These are phyloP conservation scores for Apamea epomidion DNA, from an alignment of 2,888 invertebrate genomes.

Conservation along the genomic window DNA sequence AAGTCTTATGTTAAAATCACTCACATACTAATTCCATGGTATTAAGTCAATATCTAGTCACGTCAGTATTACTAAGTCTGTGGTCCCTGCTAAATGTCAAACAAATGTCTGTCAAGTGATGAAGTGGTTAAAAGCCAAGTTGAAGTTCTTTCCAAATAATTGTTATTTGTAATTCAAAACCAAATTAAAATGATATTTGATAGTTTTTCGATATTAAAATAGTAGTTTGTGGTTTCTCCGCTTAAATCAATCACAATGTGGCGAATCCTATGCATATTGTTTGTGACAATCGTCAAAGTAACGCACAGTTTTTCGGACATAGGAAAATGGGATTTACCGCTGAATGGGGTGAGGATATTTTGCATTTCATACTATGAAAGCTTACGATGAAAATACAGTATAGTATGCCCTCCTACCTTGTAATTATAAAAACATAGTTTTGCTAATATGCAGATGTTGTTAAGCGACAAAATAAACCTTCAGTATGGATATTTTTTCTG, in stretches of 20 bases:
- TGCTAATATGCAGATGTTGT: constrained; percentile 5
- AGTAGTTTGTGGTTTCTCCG: constrained; percentile 61
- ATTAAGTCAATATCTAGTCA: too few species aligned
- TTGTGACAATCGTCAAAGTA: constrained; percentile 77
- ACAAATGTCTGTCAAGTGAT: constrained; percentile 56
- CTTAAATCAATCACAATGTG: constrained; percentile 75
- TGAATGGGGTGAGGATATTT: constrained; percentile 87
- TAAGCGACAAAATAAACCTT: background rate
- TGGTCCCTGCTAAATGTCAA: constrained; percentile 44
- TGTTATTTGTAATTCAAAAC: constrained; percentile 60
- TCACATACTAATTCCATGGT: too few species aligned
- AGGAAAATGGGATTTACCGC: constrained; percentile 92
- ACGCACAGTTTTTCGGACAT: constrained; percentile 90
- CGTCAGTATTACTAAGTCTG: background rate
- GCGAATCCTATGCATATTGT: constrained; percentile 76
- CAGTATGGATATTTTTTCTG: constrained; percentile 19
- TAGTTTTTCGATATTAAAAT: constrained; percentile 56
- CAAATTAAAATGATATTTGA: constrained; percentile 70
- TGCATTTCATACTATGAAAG: constrained; percentile 5
- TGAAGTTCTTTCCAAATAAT: constrained; percentile 43
- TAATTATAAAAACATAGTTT: background rate
- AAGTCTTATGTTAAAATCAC: too few species aligned
- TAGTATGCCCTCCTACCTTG: background rate
- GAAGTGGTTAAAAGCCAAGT: constrained; percentile 23
- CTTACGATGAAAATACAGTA: constrained; percentile 1